Conservation (phyloP, 2,888 invertebrate species). For the Margaritifera margaritifera region DNA sequence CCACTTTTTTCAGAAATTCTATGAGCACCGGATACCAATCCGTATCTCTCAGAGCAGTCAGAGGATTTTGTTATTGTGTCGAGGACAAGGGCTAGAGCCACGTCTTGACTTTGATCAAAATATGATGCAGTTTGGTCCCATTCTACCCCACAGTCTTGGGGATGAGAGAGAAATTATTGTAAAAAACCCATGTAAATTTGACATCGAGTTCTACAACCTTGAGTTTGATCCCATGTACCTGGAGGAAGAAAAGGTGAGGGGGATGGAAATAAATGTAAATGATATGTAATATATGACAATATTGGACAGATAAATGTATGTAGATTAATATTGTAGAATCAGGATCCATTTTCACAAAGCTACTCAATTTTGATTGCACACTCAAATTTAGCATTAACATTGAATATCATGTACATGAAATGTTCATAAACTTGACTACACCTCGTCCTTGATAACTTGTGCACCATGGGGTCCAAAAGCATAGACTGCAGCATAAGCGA, state of each 20-base stretch:
- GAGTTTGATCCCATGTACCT: conserved; percentile 77
- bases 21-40: conserved; percentile 70
- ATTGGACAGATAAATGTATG: background rate
- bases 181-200: conserved; percentile 79
- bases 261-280: background rate
- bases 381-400: too few species aligned
- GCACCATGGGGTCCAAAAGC: too few species aligned
- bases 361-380: background rate
- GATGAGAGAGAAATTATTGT: conserved; percentile 78
- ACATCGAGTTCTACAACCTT: conserved; percentile 81
- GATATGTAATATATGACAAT: background rate
- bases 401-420: too few species aligned
- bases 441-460: too few species aligned
- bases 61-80: conserved; percentile 68
- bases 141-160: conserved; percentile 79
- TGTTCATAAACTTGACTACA: too few species aligned
- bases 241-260: conserved; percentile 71
- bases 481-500: too few species aligned
- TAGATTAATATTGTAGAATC: too few species aligned
- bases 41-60: conserved; percentile 71
- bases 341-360: background rate
- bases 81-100: conserved; percentile 72
- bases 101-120: conserved; percentile 70
- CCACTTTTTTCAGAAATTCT: conserved; percentile 61
- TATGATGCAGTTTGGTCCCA: conserved; percentile 78